These are phyloP conservation scores for Palythoa caribaeorum DNA, from an alignment of 92 coral and sea anemone species.

Conservation along the genomic window DNA sequence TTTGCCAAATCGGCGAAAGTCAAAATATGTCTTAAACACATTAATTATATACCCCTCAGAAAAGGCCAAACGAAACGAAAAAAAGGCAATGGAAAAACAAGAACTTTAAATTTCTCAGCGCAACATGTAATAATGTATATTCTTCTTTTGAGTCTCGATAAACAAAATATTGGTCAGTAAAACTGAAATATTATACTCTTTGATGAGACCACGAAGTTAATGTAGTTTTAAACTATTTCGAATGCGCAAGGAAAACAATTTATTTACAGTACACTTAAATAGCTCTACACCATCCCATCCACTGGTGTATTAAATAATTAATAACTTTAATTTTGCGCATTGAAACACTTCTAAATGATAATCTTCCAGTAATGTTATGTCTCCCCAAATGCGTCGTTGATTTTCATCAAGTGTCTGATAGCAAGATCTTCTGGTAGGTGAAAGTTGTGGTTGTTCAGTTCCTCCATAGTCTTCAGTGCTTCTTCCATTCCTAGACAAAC, in stretches of 20 bases:
- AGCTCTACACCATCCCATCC: neutral
- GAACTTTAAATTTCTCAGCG: neutral
- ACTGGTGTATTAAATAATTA: neutral
- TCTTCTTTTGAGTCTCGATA: neutral
- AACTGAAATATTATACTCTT: neutral
- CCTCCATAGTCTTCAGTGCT: slow-evolving; percentile 77
- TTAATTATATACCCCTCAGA: too few relatives aligned
- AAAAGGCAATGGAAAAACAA: neutral
- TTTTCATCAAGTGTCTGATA: slow-evolving; percentile 94
- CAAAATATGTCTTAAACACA: too few relatives aligned
- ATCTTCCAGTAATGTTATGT: slow-evolving; percentile 35
- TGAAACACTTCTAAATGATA: neutral
- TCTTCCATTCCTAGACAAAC: slow-evolving; percentile 82
- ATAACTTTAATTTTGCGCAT: neutral
- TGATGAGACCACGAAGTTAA: neutral
- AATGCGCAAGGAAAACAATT: neutral
- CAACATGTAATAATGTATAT: neutral
- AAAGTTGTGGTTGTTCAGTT: slow-evolving; percentile 85
- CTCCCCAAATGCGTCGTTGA: slow-evolving; percentile 97
- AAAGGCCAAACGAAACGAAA: neutral
- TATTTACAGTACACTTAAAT: neutral
- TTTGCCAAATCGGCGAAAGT: too few relatives aligned
- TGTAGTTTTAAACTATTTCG: neutral
- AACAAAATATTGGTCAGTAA: neutral
- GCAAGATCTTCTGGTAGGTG: slow-evolving; percentile 97